Conservation (phyloP, 2,797 vertebrate genomes). For the Sylvia borin region DNA sequence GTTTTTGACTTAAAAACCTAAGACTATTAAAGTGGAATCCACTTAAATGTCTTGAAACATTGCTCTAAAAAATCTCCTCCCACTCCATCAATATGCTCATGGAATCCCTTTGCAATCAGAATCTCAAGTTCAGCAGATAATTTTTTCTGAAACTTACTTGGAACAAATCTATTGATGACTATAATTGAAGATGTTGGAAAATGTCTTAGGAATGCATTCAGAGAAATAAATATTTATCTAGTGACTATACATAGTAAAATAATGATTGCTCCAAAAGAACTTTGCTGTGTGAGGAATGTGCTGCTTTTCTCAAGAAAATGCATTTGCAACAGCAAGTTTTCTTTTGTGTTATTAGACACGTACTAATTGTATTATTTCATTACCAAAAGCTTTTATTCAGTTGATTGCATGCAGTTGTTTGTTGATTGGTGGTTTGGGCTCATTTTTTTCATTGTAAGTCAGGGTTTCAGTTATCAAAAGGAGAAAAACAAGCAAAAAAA, state of each 20-base stretch:
- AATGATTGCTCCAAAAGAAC: background rate
- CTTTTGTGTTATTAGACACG: background rate
- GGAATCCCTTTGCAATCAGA: background rate
- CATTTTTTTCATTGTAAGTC: background rate
- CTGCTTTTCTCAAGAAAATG: background rate
- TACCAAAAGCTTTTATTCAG: background rate
- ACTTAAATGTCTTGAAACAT: conserved; percentile 20
- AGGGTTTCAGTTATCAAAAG: background rate
- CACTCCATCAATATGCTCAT: background rate
- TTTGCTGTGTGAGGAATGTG: background rate
- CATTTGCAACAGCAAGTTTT: background rate
- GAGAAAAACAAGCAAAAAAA: background rate
- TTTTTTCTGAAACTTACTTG: background rate
- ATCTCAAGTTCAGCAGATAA: conserved; percentile 1
- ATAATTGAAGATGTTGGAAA: background rate
- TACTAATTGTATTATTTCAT: background rate
- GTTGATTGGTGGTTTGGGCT: background rate
- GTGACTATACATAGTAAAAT: background rate
- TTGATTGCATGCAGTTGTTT: background rate
- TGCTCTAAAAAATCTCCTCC: conserved; percentile 4
- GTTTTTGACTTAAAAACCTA: conserved; percentile 38
- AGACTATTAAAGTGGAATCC: conserved; percentile 31
- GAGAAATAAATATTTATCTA: background rate
- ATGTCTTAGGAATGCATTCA: background rate
- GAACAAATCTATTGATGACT: background rate